Base-by-base conservation (phyloP, 2,113 vertebrate genomes). In the Kobus ellipsiprymnus region DNA sequence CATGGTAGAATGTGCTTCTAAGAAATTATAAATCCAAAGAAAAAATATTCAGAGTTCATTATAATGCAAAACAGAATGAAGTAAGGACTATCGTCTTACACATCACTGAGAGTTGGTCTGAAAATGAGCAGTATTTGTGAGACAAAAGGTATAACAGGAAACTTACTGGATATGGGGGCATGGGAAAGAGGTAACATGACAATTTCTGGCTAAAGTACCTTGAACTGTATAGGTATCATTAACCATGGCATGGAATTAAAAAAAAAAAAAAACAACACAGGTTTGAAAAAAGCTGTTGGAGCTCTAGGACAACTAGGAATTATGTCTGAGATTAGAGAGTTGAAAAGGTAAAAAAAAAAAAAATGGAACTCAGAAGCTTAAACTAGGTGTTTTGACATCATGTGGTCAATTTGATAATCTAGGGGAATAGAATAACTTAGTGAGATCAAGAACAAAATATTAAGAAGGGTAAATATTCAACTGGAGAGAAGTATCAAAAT, bases 361-460 rank as follows among this genome's bases (percentile, higher is more conserved):
- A 91, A 86, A 11, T 81, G 44, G 40, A 93, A 88, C 30, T 85
- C 16, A 30, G 89, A 16, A 88, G 64, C 77, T 97, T 59, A 88
- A 91, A 67, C 60, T 44, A 48, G 23, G 54, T 91, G 23, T 90
- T 40, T 40, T 44, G 48, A 81, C 19, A 19, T 60, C 77, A 85
- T 23, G 19, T 40, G 59, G 30, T 29, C 67, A 85, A 96, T 97
- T 4, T 94, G 25, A 96, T 64, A 81, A 93, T 52, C 25, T 62
- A 85, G 21, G 44, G 40, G 94, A 91, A 95, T 0, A 44, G 6
- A 93, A 81, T 9, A 71, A 30, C 13, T 36, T 89, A 64, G 81
- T 55, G 77, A 97, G 60, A 84, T 50, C n/a, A 95, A 80, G 36
- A 80, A 95, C 50, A 95, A 92, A 92, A 71, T 60, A 74, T n/a